Percentiles rank a stretch among this genome's conserved stretches.
phyloP scores from a whole-genome alignment of 2,113 vertebrate genomes.

The Garra rufa region DNA sequence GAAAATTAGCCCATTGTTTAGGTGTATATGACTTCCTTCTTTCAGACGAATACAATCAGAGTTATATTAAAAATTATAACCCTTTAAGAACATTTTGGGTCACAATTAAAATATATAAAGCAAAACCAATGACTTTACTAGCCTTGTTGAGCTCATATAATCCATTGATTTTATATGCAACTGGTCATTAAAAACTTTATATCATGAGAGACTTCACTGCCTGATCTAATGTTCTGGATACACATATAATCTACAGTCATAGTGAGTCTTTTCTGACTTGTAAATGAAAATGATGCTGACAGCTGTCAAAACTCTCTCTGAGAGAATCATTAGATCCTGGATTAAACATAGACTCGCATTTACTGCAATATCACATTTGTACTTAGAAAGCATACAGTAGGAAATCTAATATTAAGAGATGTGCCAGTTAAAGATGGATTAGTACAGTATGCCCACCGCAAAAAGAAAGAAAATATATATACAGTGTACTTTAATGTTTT shows the following conservation, averaged over 20 bases:
- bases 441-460: too few relatives aligned
- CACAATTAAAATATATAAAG: neutral
- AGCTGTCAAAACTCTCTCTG: neutral
- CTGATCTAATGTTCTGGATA: neutral
- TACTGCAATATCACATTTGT: neutral
- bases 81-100: neutral
- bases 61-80: too few relatives aligned
- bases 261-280: neutral
- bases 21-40: too few relatives aligned
- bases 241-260: neutral
- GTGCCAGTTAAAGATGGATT: neutral
- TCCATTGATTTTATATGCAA: neutral
- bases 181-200: neutral
- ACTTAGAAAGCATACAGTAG: neutral
- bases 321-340: neutral
- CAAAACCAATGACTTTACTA: neutral
- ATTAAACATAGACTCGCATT: neutral
- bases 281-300: neutral
- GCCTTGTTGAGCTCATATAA: too few relatives aligned
- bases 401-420: neutral
- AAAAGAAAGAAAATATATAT: too few relatives aligned
- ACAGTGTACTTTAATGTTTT: too few relatives aligned
- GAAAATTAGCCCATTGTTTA: too few relatives aligned
- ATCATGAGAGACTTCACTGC: neutral
- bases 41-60: too few relatives aligned